Conservation (phyloP, 1,140 invertebrate genomes). For the Bombus waltoni region DNA sequence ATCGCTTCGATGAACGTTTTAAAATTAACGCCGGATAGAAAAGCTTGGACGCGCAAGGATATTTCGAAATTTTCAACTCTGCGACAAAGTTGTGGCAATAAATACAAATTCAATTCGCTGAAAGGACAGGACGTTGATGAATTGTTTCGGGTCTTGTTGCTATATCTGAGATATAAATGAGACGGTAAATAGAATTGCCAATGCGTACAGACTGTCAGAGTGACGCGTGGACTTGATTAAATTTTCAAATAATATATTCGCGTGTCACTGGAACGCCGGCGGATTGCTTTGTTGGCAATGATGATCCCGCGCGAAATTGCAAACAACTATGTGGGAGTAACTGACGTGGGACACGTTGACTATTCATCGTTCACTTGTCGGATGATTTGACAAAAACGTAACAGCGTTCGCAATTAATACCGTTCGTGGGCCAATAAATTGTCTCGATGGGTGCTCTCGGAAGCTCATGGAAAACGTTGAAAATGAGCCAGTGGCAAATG, state of each 20-base stretch:
- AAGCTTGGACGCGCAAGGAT: background rate
- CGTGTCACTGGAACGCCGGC: background rate
- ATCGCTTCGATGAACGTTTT: background rate
- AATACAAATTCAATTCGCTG: background rate
- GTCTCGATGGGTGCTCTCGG: constrained; percentile 49
- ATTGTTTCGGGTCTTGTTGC: background rate
- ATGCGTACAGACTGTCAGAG: background rate
- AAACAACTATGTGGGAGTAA: constrained; percentile 1
- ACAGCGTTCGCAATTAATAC: constrained; percentile 57
- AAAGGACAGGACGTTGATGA: background rate
- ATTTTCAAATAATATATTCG: constrained; percentile 30
- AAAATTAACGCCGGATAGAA: background rate
- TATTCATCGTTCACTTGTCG: constrained; percentile 42
- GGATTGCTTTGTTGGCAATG: background rate
- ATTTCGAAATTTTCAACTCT: background rate
- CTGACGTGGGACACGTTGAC: background rate
- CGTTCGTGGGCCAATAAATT: constrained; percentile 55
- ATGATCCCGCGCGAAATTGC: background rate
- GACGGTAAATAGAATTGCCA: background rate
- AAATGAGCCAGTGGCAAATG: constrained; percentile 67
- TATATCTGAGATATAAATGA: constrained; percentile 1
- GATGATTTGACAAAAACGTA: constrained; percentile 52
- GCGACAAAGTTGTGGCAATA: background rate
- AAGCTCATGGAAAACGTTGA: constrained; percentile 59
- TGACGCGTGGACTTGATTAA: constrained; percentile 11